Percentiles rank a stretch among this genome's conserved stretches.
These are phyloP conservation scores for Phortica okadai DNA, from an alignment of 2,888 invertebrate species.

Conservation along the genomic window DNA sequence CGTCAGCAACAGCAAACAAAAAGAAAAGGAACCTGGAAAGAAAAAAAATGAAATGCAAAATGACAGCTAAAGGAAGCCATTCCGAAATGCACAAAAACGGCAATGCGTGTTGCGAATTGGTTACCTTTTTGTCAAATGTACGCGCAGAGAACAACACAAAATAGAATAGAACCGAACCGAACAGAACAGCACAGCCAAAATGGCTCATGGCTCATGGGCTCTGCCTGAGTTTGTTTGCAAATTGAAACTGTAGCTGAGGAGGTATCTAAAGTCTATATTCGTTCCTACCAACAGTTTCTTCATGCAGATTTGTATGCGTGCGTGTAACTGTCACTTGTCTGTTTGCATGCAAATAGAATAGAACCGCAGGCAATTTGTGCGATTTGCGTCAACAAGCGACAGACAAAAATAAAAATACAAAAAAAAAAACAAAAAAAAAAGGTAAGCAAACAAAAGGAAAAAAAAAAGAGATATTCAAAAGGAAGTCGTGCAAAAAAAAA, in stretches of 20 bases:
- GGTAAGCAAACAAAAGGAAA: background rate
- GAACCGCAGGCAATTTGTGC: conserved; percentile 71
- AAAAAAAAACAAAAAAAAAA: conserved; percentile 14
- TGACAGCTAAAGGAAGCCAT: background rate
- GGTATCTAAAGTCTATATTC: background rate
- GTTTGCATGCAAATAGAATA: conserved; percentile 70
- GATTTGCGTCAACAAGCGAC: conserved; percentile 68
- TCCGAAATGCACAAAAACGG: background rate
- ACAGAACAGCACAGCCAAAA: background rate
- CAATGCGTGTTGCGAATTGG: conserved; percentile 1
- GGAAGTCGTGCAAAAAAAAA: conserved; percentile 5
- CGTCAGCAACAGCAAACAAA: background rate
- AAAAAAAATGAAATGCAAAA: background rate
- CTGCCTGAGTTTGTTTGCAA: background rate
- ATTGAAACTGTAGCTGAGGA: background rate
- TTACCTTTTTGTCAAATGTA: conserved; percentile 25
- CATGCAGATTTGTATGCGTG: conserved; percentile 62
- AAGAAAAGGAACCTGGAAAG: background rate
- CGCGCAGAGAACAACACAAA: background rate
- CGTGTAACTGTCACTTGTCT: conserved; percentile 71
- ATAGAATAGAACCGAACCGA: background rate
- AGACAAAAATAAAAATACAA: conserved; percentile 25
- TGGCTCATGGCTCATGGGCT: background rate
- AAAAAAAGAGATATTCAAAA: conserved; percentile 4
- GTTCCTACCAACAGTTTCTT: background rate